Conservation (phyloP, 2,113 vertebrate genomes). For the Sceloporus tristichus region DNA sequence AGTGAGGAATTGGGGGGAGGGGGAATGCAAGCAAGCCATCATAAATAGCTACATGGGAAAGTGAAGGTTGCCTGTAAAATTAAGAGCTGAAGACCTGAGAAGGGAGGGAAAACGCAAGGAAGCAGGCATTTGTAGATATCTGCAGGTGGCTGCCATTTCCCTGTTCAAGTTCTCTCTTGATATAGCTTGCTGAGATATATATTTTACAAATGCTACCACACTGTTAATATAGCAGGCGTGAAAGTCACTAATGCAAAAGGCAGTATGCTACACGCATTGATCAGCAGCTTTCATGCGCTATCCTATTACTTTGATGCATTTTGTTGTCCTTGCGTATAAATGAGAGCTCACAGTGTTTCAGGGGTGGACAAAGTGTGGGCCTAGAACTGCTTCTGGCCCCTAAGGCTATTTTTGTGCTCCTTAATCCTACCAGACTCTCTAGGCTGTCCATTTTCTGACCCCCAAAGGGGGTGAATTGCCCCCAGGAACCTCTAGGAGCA, state of each 20-base stretch:
- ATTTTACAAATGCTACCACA: not conserved
- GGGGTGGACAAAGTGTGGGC: too few relatives aligned
- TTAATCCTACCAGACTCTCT: too few relatives aligned
- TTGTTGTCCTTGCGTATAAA: not conserved
- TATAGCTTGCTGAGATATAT: not conserved
- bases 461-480: too few relatives aligned
- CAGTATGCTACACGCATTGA: not conserved
- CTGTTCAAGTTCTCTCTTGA: not conserved
- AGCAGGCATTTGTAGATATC: not conserved
- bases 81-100: not conserved
- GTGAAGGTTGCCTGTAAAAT: constrained; percentile 25
- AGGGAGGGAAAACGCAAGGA: not conserved
- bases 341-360: too few relatives aligned
- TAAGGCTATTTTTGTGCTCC: too few relatives aligned
- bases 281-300: not conserved
- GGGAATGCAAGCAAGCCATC: not conserved
- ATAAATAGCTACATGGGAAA: constrained; percentile 16
- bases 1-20: constrained; percentile 31
- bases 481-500: too few relatives aligned
- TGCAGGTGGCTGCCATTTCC: not conserved
- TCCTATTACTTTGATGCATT: not conserved
- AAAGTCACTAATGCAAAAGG: not conserved
- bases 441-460: too few relatives aligned
- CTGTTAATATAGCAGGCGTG: not conserved
- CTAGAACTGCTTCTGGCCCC: too few relatives aligned